Evolutionary conservation across 2,888 invertebrate genomes (phyloP).

Genomic region (Lasioglossum villosulum): DNA sequence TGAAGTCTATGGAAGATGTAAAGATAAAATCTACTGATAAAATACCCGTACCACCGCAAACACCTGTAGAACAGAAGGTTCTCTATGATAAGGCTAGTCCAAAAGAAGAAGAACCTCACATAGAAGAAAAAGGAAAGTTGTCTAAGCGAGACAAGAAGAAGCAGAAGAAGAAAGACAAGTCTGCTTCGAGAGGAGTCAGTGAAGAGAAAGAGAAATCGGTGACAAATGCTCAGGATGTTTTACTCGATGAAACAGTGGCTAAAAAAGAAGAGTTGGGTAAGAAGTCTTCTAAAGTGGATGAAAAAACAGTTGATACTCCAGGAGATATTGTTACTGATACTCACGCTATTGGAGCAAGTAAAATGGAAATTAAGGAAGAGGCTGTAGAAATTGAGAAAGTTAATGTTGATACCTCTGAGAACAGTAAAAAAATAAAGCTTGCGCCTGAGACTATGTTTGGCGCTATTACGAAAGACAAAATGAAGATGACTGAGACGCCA

Average conservation of each 20-base stretch:
- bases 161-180: constrained; percentile 40
- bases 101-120: background rate
- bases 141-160: constrained; percentile 41
- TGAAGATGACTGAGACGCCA: background rate
- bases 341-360: background rate
- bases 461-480: background rate
- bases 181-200: constrained; percentile 18
- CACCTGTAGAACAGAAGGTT: constrained; percentile 39
- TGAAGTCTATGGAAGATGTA: background rate
- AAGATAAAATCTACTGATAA: constrained; percentile 26
- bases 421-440: constrained; percentile 33
- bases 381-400: background rate
- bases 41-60: constrained; percentile 20
- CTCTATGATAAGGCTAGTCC: constrained; percentile 18
- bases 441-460: constrained; percentile 24
- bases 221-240: background rate
- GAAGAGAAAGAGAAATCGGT: constrained; percentile 45
- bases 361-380: background rate
- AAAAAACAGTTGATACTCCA: background rate
- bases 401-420: background rate
- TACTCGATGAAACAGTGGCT: background rate
- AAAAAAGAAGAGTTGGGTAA: background rate
- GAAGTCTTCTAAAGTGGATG: background rate
- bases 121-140: constrained; percentile 29
- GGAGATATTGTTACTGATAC: background rate